These are phyloP conservation scores for Baryphthengus martii DNA, from an alignment of 2,113 vertebrate genomes.

Conservation along the genomic window DNA sequence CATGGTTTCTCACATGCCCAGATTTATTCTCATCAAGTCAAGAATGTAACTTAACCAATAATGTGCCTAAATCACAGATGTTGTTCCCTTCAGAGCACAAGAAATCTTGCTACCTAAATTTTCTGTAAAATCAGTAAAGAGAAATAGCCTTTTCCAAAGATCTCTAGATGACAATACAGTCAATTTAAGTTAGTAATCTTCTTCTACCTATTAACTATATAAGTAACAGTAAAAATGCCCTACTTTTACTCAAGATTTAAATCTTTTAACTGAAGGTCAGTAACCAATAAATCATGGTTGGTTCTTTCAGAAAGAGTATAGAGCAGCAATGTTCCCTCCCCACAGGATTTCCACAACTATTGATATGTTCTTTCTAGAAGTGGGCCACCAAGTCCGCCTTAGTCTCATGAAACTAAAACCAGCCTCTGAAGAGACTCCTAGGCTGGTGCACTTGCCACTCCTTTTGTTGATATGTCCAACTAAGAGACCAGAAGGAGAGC, in stretches of 20 bases:
- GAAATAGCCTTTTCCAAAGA: background rate
- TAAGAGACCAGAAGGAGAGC: background rate
- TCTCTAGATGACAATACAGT: background rate
- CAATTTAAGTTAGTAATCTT: background rate
- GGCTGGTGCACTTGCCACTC: fast-evolving
- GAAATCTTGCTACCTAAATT: background rate
- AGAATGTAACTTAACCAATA: background rate
- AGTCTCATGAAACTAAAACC: background rate
- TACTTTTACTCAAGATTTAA: background rate
- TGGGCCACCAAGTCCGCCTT: background rate
- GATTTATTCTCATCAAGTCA: background rate
- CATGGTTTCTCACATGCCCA: background rate
- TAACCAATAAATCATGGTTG: background rate
- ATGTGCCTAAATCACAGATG: background rate
- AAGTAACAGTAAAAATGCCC: background rate
- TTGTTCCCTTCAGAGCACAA: background rate
- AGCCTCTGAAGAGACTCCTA: background rate
- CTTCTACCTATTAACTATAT: background rate
- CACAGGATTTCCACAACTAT: background rate
- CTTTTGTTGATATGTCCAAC: background rate
- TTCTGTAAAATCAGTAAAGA: background rate
- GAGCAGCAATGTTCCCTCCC: background rate
- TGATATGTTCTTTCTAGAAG: background rate
- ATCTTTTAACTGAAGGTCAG: background rate
- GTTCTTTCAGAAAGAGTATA: background rate